Percentiles rank a stretch among this genome's conserved stretches.
Conservation (phyloP, 2,888 invertebrate genomes). For the Eurois occulta region DNA sequence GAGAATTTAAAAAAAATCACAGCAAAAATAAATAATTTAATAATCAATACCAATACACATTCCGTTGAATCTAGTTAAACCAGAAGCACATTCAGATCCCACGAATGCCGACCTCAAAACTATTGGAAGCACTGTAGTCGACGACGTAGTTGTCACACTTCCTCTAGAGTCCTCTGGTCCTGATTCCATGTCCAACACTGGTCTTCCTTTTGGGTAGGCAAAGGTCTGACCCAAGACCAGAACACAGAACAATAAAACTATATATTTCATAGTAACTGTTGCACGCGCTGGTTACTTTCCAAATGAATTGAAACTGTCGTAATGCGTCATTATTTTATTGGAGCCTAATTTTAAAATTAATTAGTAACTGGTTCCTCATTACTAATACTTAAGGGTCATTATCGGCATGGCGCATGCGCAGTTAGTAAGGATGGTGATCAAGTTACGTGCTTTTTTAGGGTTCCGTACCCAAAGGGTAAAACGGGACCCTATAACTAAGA, state of each 20-base stretch:
- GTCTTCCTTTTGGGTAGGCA: background rate
- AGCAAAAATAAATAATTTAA: background rate
- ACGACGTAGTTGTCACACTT: background rate
- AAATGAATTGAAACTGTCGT: conserved; percentile 8
- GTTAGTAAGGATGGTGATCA: too few relatives aligned
- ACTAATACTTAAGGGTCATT: background rate
- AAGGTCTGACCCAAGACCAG: background rate
- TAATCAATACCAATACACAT: conserved; percentile 47
- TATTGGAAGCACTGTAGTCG: background rate
- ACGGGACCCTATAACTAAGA: too few relatives aligned
- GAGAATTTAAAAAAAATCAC: too few relatives aligned
- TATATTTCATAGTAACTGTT: conserved; percentile 18
- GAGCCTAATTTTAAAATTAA: background rate
- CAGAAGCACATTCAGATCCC: conserved; percentile 35
- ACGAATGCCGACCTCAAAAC: conserved; percentile 22
- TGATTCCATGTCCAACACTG: background rate
- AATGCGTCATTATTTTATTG: background rate
- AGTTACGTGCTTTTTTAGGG: too few relatives aligned
- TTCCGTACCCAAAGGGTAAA: too few relatives aligned
- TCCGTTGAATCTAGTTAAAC: conserved; percentile 38
- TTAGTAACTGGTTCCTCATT: conserved; percentile 21
- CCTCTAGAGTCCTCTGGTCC: background rate
- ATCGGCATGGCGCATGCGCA: too few relatives aligned
- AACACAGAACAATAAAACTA: conserved; percentile 12
- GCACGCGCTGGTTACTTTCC: background rate